Evolutionary conservation across 2,113 vertebrate genomes (phyloP), one percentile per base, ranked within the genome.

Genomic region (Myrmophylax atrothorax): DNA sequence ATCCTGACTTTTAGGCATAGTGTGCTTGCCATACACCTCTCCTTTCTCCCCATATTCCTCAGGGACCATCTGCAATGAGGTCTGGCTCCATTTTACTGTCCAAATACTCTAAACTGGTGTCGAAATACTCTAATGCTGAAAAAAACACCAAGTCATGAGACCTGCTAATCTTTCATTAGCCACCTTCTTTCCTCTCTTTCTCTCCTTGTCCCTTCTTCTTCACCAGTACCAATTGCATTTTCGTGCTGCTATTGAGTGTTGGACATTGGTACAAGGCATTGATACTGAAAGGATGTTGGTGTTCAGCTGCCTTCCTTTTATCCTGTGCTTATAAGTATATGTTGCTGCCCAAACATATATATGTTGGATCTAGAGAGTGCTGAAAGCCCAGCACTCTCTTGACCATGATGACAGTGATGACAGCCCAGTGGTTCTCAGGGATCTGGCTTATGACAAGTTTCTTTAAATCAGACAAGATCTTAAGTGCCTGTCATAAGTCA

Each of bases 401-500:
- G n/a, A 66, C 67, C 79, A 25, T 19, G 40, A 5, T 60, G 69
- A 68, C 46, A 79, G 74, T 28, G 46, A 60, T 52, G 69, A 75
- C 25, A 95, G 75, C 67, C 79, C 50, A 74, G 55, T 78, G 74
- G 47, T 66, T 95, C 75, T 83, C 75, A 74, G 50, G 50, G 78
- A 76, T 78, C 74, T 60, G 75, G 56, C 49, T 78, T 72, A 70
- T 68, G 84, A 92, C 84, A 77, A 52, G 53, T 78, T 94, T 89
- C 49, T 87, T 91, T 93, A 95, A 89, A 78, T 81, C 78, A 91
- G 77, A 88, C 23, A 31, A 82, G 86, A 53, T 35, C 91, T 95
- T 76, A 94, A 96, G 78, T 96, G 85, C 75, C 78, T 96, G 87
- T 90, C 82, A 66, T 77, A 92, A 92, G 73, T 87, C 69, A 94